Conservation (phyloP, 2,888 invertebrate species). For the Alcis repandata region DNA sequence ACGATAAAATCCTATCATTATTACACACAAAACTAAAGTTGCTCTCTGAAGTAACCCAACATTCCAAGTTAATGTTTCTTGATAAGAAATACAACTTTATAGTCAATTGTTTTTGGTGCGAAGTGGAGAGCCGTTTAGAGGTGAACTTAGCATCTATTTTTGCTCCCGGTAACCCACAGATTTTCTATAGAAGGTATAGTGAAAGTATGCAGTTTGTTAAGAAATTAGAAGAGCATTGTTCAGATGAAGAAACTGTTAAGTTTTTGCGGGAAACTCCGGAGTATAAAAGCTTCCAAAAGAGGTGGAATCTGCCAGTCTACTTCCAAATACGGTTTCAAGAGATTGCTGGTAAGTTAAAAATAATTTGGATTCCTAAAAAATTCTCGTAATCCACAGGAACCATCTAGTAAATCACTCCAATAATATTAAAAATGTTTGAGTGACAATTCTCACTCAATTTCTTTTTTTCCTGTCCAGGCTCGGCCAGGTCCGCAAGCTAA, state of each 20-base stretch:
- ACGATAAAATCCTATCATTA: conserved; percentile 89
- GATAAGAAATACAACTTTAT: conserved; percentile 83
- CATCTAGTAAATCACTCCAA: too few species aligned
- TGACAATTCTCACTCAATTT: too few species aligned
- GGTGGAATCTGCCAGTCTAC: conserved; percentile 98
- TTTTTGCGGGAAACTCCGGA: conserved; percentile 89
- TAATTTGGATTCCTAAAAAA: neutral
- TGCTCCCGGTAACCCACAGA: conserved; percentile 96
- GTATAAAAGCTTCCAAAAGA: conserved; percentile 92
- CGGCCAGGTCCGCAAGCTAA: too few species aligned
- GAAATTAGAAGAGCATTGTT: conserved; percentile 89
- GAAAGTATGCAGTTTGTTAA: conserved; percentile 92
- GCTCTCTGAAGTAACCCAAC: conserved; percentile 81
- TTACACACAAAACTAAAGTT: conserved; percentile 89
- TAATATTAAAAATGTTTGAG: too few species aligned
- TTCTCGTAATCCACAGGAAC: too few species aligned
- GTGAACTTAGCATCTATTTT: conserved; percentile 94
- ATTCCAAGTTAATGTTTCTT: conserved; percentile 79
- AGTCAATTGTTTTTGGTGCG: conserved; percentile 95
- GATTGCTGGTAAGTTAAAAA: conserved; percentile 89
- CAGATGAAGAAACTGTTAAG: conserved; percentile 85
- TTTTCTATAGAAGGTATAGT: conserved; percentile 93
- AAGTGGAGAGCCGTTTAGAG: conserved; percentile 93
- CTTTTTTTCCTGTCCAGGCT: too few species aligned
- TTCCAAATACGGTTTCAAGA: conserved; percentile 98